A percentile compares a stretch with the other conserved stretches of the same genome.
phyloP scores from a whole-genome alignment of 2,113 vertebrate genomes.

The Entelurus aequoreus region DNA sequence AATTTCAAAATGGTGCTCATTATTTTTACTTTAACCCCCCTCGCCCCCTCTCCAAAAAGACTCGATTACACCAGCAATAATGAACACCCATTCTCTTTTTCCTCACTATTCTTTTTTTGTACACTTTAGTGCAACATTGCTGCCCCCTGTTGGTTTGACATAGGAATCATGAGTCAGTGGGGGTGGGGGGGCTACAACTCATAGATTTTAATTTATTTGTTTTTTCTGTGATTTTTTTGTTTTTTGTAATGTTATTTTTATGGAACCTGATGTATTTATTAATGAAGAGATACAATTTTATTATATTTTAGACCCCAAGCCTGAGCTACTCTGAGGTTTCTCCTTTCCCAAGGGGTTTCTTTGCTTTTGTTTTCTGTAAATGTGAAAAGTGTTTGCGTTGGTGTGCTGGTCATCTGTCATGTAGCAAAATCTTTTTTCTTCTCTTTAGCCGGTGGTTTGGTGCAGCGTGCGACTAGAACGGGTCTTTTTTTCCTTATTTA shows the following conservation, averaged over 20 bases:
- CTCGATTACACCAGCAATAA: conserved; percentile 76
- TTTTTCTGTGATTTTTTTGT: conserved; percentile 43
- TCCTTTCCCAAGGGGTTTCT: not conserved
- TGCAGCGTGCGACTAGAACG: conserved; percentile 36
- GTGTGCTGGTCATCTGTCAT: conserved; percentile 48
- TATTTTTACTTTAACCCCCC: conserved; percentile 44
- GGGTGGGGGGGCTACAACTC: conserved; percentile 24
- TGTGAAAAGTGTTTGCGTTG: conserved; percentile 54
- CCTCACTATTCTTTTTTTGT: not conserved
- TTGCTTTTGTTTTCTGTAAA: conserved; percentile 47
- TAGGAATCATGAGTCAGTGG: conserved; percentile 46
- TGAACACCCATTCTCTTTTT: conserved; percentile 26
- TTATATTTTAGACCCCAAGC: conserved; percentile 57
- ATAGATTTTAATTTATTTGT: conserved; percentile 70
- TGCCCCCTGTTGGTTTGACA: conserved; percentile 48
- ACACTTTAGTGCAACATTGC: conserved; percentile 34
- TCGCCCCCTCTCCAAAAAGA: conserved; percentile 19
- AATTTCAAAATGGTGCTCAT: conserved; percentile 68
- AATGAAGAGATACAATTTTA: conserved; percentile 69
- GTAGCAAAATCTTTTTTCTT: conserved; percentile 47
- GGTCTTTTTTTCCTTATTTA: conserved; percentile 7
- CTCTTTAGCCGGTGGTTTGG: conserved; percentile 34
- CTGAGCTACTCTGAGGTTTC: conserved; percentile 27
- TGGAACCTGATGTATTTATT: conserved; percentile 77
- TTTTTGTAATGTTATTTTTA: conserved; percentile 54